A percentile compares a stretch with the other conserved stretches of the same genome.
phyloP scores from a whole-genome alignment of 2,888 invertebrate species.

The Hirtodrosophila confusa region DNA sequence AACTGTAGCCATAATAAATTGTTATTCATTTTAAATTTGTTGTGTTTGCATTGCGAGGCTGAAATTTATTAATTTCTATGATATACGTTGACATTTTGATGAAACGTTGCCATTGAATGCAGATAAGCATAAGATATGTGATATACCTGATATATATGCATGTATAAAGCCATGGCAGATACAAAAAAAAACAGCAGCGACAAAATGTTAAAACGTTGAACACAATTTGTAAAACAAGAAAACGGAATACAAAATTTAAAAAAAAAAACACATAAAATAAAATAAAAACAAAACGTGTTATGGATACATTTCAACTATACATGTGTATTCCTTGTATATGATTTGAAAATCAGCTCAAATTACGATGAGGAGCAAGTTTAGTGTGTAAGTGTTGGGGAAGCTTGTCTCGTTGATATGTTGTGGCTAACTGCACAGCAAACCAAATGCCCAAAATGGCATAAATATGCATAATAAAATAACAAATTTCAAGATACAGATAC shows the following conservation, averaged over 20 bases:
- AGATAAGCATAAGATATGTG: constrained; percentile 74
- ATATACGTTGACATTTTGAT: constrained; percentile 78
- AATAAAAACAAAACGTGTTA: constrained; percentile 47
- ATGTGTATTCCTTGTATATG: constrained; percentile 6
- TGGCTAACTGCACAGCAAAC: constrained; percentile 18
- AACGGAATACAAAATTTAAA: constrained; percentile 13
- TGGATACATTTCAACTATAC: constrained; percentile 23
- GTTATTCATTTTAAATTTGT: constrained; percentile 29
- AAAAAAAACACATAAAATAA: constrained; percentile 7
- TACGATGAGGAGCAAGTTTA: constrained; percentile 37
- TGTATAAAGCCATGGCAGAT: constrained; percentile 10
- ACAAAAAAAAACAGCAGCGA: constrained; percentile 29
- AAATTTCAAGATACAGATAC: constrained; percentile 19
- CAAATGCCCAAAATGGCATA: constrained; percentile 40
- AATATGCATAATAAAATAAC: constrained; percentile 59
- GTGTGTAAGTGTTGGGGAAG: constrained; percentile 36
- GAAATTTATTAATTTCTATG: constrained; percentile 76
- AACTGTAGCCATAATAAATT: constrained; percentile 49
- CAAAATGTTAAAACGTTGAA: constrained; percentile 38
- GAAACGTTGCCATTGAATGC: constrained; percentile 76
- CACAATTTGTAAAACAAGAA: constrained; percentile 61
- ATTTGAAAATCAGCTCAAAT: constrained; percentile 46
- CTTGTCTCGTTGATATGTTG: constrained; percentile 10
- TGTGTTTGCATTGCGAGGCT: constrained; percentile 36
- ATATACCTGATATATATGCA: constrained; percentile 33